Evolutionary conservation across 2,797 vertebrate species (phyloP).

Genomic region (Sternarchorhynchus goeldii): DNA sequence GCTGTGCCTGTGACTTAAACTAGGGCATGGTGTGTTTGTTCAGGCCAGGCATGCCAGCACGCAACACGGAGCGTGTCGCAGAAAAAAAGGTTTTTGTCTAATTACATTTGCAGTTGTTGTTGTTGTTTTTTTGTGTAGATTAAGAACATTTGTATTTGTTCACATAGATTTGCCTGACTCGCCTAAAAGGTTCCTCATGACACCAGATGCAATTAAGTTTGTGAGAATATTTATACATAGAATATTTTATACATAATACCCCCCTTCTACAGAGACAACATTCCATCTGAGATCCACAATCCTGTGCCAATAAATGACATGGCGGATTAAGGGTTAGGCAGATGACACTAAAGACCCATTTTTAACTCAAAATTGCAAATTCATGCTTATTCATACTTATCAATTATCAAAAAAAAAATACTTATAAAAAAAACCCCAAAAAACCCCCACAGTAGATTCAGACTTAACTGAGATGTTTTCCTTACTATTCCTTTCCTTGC

Average conservation of each 20-base stretch:
- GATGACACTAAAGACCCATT: not conserved
- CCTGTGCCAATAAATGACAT: not conserved
- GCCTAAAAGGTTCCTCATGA: too few relatives aligned
- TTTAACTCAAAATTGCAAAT: not conserved
- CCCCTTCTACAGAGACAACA: not conserved
- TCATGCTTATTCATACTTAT: conserved; percentile 21
- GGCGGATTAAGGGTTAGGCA: not conserved
- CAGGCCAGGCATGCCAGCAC: too few relatives aligned
- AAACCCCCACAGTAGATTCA: conserved; percentile 4
- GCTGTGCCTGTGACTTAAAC: too few relatives aligned
- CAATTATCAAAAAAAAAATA: conserved; percentile 3
- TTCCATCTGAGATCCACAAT: not conserved
- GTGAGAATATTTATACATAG: not conserved
- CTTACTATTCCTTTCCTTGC: conserved; percentile 19
- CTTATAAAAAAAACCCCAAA: not conserved
- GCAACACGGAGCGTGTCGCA: too few relatives aligned
- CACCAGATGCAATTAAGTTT: not conserved
- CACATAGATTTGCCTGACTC: too few relatives aligned
- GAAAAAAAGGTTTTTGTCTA: too few relatives aligned
- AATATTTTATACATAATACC: not conserved
- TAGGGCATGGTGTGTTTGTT: too few relatives aligned
- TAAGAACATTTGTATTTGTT: too few relatives aligned
- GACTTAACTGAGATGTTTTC: conserved; percentile 20
- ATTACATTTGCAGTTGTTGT: too few relatives aligned
- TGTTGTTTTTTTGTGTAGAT: too few relatives aligned